Conservation (phyloP, 2,113 vertebrate species). For the Alectura lathami region DNA sequence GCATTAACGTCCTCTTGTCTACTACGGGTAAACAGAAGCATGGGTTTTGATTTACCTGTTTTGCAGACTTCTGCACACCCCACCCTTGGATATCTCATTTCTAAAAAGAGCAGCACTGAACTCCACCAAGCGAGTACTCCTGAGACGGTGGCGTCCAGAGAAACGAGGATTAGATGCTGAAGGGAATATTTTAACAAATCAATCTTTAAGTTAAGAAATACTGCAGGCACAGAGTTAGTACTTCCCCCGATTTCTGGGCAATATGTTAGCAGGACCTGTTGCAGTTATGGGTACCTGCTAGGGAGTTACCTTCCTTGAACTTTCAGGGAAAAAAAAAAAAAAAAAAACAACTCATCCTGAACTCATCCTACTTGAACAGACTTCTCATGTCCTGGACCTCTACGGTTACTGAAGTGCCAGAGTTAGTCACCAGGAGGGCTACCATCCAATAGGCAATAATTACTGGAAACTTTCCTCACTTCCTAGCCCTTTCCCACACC, state of each 20-base stretch:
- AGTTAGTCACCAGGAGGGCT: constrained; percentile 65
- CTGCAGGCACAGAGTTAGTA: neutral
- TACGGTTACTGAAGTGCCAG: neutral
- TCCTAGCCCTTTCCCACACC: constrained; percentile 26
- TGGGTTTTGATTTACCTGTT: neutral
- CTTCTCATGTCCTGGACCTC: neutral
- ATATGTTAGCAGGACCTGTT: neutral
- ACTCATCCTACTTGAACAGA: neutral
- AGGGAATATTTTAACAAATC: neutral
- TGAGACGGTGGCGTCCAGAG: neutral
- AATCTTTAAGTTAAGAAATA: neutral
- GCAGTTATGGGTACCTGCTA: neutral
- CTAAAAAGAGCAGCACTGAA: neutral
- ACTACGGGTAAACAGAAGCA: neutral
- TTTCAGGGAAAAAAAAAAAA: neutral
- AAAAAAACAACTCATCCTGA: neutral
- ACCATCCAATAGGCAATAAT: constrained; percentile 50
- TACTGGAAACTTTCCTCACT: constrained; percentile 50
- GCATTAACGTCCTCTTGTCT: neutral
- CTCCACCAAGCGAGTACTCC: neutral
- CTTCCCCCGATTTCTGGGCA: neutral
- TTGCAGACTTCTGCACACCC: neutral
- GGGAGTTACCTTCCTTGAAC: neutral
- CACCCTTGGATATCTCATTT: neutral
- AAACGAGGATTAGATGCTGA: neutral